Percentiles rank a stretch among this genome's conserved stretches.
These are phyloP conservation scores for Phyllotreta cruciferae DNA, from an alignment of 2,888 invertebrate species.

Conservation along the genomic window DNA sequence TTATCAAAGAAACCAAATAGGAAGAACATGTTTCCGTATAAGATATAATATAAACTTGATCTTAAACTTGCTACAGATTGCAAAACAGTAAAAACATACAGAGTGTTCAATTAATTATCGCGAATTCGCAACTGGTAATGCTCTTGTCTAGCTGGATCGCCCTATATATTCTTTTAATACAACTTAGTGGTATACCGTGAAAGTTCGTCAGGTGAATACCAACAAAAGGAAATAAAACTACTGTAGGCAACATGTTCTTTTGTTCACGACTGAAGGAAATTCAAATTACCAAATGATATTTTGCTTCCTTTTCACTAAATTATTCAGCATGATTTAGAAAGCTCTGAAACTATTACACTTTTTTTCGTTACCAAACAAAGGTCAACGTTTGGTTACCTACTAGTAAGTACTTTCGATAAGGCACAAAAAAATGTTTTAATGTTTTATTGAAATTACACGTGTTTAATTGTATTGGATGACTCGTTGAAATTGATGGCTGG, in stretches of 20 bases:
- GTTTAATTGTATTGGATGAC: background rate
- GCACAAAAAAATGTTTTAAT: slow-evolving; percentile 15
- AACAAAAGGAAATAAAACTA: slow-evolving; percentile 40
- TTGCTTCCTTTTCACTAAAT: slow-evolving; percentile 45
- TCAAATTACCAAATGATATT: slow-evolving; percentile 44
- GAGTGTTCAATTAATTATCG: background rate
- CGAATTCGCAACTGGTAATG: background rate
- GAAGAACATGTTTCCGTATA: too few relatives aligned
- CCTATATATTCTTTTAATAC: slow-evolving; percentile 6
- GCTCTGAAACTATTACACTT: slow-evolving; percentile 34
- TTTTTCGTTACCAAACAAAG: slow-evolving; percentile 34
- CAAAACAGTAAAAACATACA: background rate
- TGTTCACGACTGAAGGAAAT: slow-evolving; percentile 44
- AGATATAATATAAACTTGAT: too few relatives aligned
- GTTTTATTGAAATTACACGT: slow-evolving; percentile 7
- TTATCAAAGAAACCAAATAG: too few relatives aligned
- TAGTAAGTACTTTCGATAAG: slow-evolving; percentile 21
- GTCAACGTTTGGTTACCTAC: slow-evolving; percentile 25
- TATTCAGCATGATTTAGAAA: slow-evolving; percentile 46
- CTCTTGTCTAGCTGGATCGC: background rate
- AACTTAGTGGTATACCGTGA: slow-evolving; percentile 30
- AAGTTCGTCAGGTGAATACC: slow-evolving; percentile 36
- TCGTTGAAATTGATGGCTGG: too few relatives aligned
- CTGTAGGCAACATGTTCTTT: slow-evolving; percentile 44
- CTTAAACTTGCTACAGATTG: too few relatives aligned